Base-by-base conservation (phyloP, 1,140 invertebrate species). In the Drosophila subobscura region DNA sequence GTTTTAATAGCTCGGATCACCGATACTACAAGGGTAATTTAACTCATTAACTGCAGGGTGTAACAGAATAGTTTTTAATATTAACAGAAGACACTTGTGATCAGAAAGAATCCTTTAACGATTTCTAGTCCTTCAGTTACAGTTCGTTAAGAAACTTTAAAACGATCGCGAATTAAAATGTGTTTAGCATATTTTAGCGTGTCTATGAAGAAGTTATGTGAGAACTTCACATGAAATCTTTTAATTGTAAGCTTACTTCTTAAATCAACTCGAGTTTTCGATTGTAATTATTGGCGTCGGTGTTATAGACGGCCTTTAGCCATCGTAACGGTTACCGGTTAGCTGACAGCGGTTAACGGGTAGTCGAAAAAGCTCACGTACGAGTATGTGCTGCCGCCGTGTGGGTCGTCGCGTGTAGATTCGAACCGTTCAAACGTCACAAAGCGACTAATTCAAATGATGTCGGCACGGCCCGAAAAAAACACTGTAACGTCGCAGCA, bases 391-490 rank as follows among this genome's bases (percentile, higher is more conserved):
- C 7, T 53, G 20, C 47, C 58, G 33, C 29, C 49, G 71, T 72
- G 71, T 77, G 54, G 73, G 73, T 86, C 51, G 79, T 79, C 79
- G 84, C 81, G 85, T 90, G 70, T 90, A 89, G 89, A 90, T 76
- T 88, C 74, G 83, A 90, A 90, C 89, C 85, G 89, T 90, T 89
- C 89, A 90, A 91, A 90, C 90, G 89, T 91, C 90, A 89, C 89
- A 81, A 90, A 91, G 79, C 89, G 89, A 91, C 89, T 91, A 91
- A 90, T 90, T 89, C 89, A 86, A 91, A 89, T 89, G 85, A 91
- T 89, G 81, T 88, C 83, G 83, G 71, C 63, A 3, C 74, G 49
- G 68, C 54, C 74, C 74, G 72, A 88, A 83, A 86, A 86, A 88
- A 78, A 86, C 83, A 86, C 66, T 59, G 70, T 53, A 44, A 53